These are phyloP conservation scores for Tupaia tana DNA, from an alignment of 2,113 vertebrate genomes.

Conservation along the genomic window DNA sequence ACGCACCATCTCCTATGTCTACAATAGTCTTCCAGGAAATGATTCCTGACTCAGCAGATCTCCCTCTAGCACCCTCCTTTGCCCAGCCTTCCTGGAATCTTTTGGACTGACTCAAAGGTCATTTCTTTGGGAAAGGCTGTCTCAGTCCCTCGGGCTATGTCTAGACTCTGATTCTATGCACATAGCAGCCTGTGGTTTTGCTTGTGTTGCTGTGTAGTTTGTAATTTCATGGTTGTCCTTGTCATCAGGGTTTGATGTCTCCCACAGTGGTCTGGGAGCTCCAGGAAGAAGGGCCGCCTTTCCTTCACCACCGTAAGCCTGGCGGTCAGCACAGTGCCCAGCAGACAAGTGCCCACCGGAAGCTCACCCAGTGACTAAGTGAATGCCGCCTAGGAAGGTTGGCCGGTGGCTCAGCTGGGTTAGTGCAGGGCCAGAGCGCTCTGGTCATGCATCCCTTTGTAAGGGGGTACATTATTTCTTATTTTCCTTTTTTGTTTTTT, in stretches of 20 bases:
- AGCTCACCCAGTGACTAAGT: accelerated
- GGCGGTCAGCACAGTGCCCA: no score
- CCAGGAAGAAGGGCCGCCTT: not conserved
- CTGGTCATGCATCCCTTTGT: not conserved
- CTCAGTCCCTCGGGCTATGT: not conserved
- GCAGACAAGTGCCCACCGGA: not conserved
- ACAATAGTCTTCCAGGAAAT: not conserved
- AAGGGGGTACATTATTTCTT: not conserved
- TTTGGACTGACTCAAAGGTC: not conserved
- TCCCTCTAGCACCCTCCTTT: not conserved
- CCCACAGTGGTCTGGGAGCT: not conserved
- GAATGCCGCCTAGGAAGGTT: no score
- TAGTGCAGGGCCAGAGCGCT: not conserved
- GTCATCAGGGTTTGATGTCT: not conserved
- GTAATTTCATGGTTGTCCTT: not conserved
- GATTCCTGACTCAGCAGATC: not conserved
- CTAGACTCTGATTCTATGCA: not conserved
- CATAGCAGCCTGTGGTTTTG: not conserved
- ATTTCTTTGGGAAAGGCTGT: not conserved
- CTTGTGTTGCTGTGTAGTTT: not conserved
- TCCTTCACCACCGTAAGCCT: not conserved
- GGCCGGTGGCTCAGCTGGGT: not conserved
- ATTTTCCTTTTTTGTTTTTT: no score
- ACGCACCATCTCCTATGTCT: not conserved
- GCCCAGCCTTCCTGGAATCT: not conserved